Evolutionary conservation across 2,113 vertebrate genomes (phyloP), one percentile per base, ranked within the genome.

Genomic region (Ictalurus punctatus): DNA sequence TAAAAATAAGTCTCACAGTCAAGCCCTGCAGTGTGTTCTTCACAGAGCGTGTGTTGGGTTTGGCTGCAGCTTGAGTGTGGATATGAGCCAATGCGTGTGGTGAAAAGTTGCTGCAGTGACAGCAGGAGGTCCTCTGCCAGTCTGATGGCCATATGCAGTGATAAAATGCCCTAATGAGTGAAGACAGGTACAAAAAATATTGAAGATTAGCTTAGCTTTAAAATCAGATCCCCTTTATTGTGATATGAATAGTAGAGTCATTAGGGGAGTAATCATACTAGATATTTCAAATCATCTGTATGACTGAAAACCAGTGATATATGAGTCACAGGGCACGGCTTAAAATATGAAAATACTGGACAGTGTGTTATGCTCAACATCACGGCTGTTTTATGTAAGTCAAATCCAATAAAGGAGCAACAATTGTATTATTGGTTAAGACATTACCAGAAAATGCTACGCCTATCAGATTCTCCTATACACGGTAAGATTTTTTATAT

Each of bases 141-240:
- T 83, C 81, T 37, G 81, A 61, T 0, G 17, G 34, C 81, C 81
- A 83, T 83, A 83, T 83, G 81, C 81, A 87, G 89, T 56, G 44
- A 59, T 78, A 87, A 65, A 90, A 74, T 73, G 58, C 63, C 27
- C 52, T 90, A 80, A 90, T 87, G 59, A 87, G 34, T 90, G 73
- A 73, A 76, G 89, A 87, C 85, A 87, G 85, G 44, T 48, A 87
- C 86, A 67, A 89, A 58, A 90, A 83, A 44, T 40, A 37, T 83
- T 61, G 19, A 40, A 83, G 81, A 83, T 83, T 61, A 61, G 17
- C 19, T 61, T 44, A 40, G 21, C 34, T 83, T 83, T 83, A 63
- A 63, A 40, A 63, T 83, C 21, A 25, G 71, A 34, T 83, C 27
- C 10, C 1, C 10, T 79, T 84, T 76, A 48, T 84, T 52, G 16